Conservation (phyloP, 2,113 vertebrate genomes). For the Erythrocebus patas region DNA sequence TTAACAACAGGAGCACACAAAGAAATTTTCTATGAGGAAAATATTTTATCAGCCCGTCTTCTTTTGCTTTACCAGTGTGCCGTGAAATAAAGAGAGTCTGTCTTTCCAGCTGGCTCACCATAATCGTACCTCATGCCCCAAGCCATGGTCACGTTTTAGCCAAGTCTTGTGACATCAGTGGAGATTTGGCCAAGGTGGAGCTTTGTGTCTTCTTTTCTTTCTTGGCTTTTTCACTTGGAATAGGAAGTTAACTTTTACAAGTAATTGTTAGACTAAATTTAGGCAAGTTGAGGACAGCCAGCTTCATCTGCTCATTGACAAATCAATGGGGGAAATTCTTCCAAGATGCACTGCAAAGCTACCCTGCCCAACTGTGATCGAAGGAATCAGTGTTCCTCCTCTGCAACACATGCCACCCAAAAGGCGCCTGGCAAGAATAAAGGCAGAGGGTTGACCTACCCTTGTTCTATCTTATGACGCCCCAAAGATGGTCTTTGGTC, state of each 20-base stretch:
- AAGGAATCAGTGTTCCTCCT: not conserved
- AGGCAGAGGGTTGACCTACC: too few relatives aligned
- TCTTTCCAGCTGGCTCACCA: not conserved
- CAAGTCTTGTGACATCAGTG: not conserved
- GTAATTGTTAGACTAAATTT: not conserved
- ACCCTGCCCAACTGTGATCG: not conserved
- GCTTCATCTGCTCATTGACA: not conserved
- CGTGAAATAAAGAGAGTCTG: not conserved
- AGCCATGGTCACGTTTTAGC: not conserved
- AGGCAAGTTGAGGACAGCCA: not conserved
- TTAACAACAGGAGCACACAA: not conserved
- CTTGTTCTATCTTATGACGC: not conserved
- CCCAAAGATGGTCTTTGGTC: not conserved
- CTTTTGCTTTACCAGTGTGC: not conserved
- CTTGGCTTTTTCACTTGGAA: not conserved
- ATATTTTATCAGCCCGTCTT: not conserved
- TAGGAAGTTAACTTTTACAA: slow-evolving; percentile 29
- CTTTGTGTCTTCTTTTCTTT: not conserved
- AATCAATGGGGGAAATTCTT: not conserved
- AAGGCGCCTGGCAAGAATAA: not conserved
- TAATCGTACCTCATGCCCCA: too few relatives aligned
- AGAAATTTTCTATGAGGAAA: not conserved
- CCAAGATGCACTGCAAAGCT: not conserved
- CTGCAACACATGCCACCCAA: not conserved
- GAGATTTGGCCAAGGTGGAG: not conserved